These are phyloP conservation scores for Mustela lutreola DNA, from an alignment of 2,113 vertebrate species.

Conservation along the genomic window DNA sequence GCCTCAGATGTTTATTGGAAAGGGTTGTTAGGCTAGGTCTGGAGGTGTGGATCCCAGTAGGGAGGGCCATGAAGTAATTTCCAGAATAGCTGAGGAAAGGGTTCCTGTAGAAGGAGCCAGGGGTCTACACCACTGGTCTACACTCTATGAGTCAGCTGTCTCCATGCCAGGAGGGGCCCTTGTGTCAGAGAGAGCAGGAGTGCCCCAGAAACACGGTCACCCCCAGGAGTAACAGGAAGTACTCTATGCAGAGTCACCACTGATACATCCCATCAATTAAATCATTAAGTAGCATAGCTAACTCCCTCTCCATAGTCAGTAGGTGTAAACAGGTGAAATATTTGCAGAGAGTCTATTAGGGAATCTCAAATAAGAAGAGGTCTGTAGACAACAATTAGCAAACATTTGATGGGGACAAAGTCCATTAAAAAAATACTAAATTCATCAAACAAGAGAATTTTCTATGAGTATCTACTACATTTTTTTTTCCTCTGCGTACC, in stretches of 20 bases:
- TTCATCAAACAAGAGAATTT: not conserved
- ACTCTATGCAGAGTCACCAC: not conserved
- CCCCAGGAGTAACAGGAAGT: not conserved
- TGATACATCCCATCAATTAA: not conserved
- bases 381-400: not conserved
- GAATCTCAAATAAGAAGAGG: not conserved
- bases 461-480: not conserved
- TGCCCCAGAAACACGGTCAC: not conserved
- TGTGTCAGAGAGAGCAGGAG: not conserved
- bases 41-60: not conserved
- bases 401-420: not conserved
- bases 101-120: not conserved
- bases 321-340: not conserved
- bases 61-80: not conserved
- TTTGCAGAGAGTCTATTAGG: not conserved
- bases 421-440: not conserved
- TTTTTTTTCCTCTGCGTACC: not conserved
- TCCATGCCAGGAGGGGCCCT: not conserved
- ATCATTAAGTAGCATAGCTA: not conserved
- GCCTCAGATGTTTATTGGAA: not conserved
- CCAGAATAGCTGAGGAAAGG: not conserved
- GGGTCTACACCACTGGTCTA: rapidly evolving
- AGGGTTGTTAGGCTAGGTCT: no score
- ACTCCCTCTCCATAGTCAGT: not conserved
- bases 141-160: not conserved